A percentile compares a stretch with the other conserved stretches of the same genome.
Evolutionary conservation across 2,888 invertebrate species (phyloP).

Genomic region (Drosophila histrio): DNA sequence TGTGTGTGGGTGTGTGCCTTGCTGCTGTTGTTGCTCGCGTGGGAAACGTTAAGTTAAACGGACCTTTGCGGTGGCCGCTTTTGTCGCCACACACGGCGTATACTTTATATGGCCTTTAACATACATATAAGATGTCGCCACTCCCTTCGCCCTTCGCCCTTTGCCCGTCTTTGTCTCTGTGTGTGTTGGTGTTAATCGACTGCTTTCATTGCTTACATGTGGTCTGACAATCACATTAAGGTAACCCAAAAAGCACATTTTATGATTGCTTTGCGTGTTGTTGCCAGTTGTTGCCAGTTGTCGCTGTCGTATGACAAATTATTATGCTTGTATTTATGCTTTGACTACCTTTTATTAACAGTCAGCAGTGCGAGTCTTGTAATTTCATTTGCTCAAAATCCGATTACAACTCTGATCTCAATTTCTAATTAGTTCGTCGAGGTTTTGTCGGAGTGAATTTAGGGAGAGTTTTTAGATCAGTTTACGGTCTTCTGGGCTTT

Average conservation of each 20-base stretch:
- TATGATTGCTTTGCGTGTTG: constrained; percentile 72
- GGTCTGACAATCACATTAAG: constrained; percentile 72
- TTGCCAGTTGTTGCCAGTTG: constrained; percentile 3
- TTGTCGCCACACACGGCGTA: constrained; percentile 54
- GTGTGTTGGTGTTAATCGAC: constrained; percentile 48
- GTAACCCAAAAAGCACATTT: constrained; percentile 72
- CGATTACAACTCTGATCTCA: constrained; percentile 22
- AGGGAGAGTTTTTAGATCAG: constrained; percentile 5
- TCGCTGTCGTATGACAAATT: constrained; percentile 22
- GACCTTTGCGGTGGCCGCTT: constrained; percentile 68
- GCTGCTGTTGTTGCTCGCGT: constrained; percentile 53
- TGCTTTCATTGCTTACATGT: constrained; percentile 52
- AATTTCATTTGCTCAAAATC: constrained; percentile 17
- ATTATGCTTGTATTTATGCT: constrained; percentile 15
- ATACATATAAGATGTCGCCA: constrained; percentile 18
- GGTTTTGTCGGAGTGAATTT: background rate
- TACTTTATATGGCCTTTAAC: constrained; percentile 51
- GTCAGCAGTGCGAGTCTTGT: constrained; percentile 8
- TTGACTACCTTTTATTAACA: constrained; percentile 18
- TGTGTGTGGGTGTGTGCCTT: constrained; percentile 4
- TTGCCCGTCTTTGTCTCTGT: background rate
- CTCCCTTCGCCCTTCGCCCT: background rate
- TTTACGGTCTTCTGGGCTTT: constrained; percentile 6
- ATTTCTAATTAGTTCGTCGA: constrained; percentile 32
- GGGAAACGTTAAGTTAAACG: constrained; percentile 78